phyloP scores from a whole-genome alignment of 2,797 vertebrate genomes.

The Notamacropus eugenii region DNA sequence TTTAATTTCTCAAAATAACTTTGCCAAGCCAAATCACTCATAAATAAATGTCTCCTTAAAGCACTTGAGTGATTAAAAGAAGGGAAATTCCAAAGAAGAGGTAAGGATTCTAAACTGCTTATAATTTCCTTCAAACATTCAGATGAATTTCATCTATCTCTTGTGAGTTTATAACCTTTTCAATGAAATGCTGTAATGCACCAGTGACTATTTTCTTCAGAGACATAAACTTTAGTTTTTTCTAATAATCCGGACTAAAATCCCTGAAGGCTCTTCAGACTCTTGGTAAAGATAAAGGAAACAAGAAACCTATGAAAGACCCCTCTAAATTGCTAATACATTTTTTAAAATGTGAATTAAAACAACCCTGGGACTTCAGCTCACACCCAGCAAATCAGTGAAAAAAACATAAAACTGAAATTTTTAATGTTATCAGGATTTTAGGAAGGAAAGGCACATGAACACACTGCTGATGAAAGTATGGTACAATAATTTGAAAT shows the following conservation, averaged over 20 bases:
- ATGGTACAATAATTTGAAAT: neutral
- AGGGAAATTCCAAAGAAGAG: constrained; percentile 12
- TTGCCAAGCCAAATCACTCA: constrained; percentile 40
- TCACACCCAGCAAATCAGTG: neutral
- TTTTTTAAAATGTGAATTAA: neutral
- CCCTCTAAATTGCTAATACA: neutral
- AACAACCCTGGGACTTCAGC: neutral
- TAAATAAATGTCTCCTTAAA: constrained; percentile 27
- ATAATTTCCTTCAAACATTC: constrained; percentile 1
- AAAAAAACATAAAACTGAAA: neutral
- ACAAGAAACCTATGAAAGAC: neutral
- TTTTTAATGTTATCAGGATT: neutral
- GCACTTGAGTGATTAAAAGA: neutral
- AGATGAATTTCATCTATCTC: neutral
- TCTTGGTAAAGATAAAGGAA: no score
- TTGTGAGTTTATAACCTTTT: neutral
- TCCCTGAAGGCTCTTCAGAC: neutral
- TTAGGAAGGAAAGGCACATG: neutral
- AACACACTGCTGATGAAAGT: neutral
- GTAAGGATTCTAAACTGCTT: neutral
- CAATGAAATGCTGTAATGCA: neutral
- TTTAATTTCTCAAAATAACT: constrained; percentile 4
- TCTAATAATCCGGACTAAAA: neutral
- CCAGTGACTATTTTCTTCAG: constrained; percentile 6
- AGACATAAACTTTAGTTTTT: constrained; percentile 5